These are phyloP conservation scores for Pangasius macronema DNA, from an alignment of 2,797 vertebrate genomes.

Conservation along the genomic window DNA sequence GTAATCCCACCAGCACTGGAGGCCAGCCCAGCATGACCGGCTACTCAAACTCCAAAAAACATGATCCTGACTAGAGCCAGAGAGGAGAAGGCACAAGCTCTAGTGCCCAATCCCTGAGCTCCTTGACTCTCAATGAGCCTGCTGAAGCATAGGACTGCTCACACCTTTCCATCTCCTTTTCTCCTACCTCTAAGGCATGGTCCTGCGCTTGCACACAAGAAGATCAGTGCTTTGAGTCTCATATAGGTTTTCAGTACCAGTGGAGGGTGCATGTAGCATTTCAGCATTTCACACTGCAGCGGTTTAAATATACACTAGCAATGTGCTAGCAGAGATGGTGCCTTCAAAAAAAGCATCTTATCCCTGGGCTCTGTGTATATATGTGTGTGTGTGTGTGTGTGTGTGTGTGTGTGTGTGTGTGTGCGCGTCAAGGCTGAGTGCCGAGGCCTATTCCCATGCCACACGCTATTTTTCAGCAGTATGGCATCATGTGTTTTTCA, in stretches of 20 bases:
- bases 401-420: not conserved
- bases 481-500: conserved; percentile 49
- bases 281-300: conserved; percentile 21
- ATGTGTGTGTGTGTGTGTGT: conserved; percentile 13
- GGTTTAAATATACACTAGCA: conserved; percentile 52
- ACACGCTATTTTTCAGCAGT: conserved; percentile 41
- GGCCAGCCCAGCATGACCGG: conserved; percentile 40
- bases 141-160: conserved; percentile 23
- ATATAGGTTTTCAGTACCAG: conserved; percentile 17
- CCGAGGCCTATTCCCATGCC: conserved; percentile 37
- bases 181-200: conserved; percentile 9
- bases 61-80: conserved; percentile 40
- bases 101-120: conserved; percentile 6
- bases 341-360: conserved; percentile 36
- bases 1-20: conserved; percentile 65
- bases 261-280: conserved; percentile 19
- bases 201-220: conserved; percentile 6
- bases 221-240: conserved; percentile 18
- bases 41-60: conserved; percentile 31
- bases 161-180: conserved; percentile 7
- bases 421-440: conserved; percentile 4
- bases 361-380: conserved; percentile 14
- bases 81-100: conserved; percentile 20
- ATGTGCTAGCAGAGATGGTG: conserved; percentile 41
- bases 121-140: conserved; percentile 34